phyloP scores from a whole-genome alignment of 2,888 invertebrate genomes.

The Liopterus haemorrhoidalis region DNA sequence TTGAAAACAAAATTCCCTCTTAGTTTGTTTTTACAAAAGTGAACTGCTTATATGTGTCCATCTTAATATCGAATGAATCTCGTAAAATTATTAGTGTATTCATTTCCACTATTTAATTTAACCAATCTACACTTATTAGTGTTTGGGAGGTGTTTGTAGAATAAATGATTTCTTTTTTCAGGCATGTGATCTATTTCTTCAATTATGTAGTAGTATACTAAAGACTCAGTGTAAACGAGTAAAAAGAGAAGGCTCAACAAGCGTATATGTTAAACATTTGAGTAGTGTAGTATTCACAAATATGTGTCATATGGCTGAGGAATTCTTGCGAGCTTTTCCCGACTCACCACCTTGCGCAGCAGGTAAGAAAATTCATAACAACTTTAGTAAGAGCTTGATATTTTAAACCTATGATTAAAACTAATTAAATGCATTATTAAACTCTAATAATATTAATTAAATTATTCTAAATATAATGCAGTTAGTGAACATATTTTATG shows the following conservation, averaged over 20 bases:
- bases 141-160: too few relatives aligned
- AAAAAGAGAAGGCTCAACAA: slow-evolving; percentile 72
- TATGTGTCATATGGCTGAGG: slow-evolving; percentile 55
- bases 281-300: slow-evolving; percentile 80
- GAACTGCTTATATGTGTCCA: too few relatives aligned
- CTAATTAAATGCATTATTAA: background rate
- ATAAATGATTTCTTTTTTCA: slow-evolving; percentile 47
- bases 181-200: slow-evolving; percentile 77
- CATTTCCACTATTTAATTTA: too few relatives aligned
- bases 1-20: too few relatives aligned
- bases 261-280: slow-evolving; percentile 72
- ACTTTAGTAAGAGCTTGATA: background rate
- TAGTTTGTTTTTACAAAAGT: too few relatives aligned
- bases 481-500: slow-evolving; percentile 9
- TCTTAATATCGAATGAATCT: too few relatives aligned
- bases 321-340: slow-evolving; percentile 77
- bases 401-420: background rate
- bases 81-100: too few relatives aligned
- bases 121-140: too few relatives aligned
- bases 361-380: slow-evolving; percentile 50
- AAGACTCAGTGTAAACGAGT: slow-evolving; percentile 76
- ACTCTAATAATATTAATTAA: background rate
- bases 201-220: slow-evolving; percentile 73
- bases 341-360: slow-evolving; percentile 67
- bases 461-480: background rate